A percentile compares a stretch with the other conserved stretches of the same genome.
Evolutionary conservation across 2,113 vertebrate species (phyloP).

Genomic region (Neopipo cinnamomea): DNA sequence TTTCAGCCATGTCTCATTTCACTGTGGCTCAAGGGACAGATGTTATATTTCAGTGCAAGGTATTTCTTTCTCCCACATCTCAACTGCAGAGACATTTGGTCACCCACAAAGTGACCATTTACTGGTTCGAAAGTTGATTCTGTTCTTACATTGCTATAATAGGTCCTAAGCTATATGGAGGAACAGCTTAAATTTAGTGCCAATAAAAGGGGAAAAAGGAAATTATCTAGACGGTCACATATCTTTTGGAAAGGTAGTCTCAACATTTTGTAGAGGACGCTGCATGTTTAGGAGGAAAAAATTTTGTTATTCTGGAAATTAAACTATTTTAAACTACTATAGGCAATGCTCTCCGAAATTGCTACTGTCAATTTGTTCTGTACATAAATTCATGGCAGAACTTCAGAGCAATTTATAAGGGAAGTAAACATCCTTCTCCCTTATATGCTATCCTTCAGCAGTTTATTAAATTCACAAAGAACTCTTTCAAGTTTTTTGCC

Average conservation of each 20-base stretch:
- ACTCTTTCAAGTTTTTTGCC: not conserved
- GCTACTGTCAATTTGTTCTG: not conserved
- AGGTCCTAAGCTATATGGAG: not conserved
- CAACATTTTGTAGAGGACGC: not conserved
- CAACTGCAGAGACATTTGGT: not conserved
- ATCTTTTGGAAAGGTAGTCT: not conserved
- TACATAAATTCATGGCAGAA: not conserved
- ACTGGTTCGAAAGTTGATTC: not conserved
- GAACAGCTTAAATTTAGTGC: not conserved
- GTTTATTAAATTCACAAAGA: not conserved
- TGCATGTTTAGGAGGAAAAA: not conserved
- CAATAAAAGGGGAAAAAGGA: not conserved
- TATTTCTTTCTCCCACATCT: not conserved
- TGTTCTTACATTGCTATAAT: not conserved
- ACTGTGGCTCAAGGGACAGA: not conserved
- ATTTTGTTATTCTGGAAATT: not conserved
- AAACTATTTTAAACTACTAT: not conserved
- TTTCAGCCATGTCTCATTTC: not conserved
- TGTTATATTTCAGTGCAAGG: not conserved
- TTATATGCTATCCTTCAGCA: not conserved
- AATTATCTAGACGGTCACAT: not conserved
- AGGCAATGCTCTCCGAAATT: not conserved
- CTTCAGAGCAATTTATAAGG: not conserved
- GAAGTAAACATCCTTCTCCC: not conserved
- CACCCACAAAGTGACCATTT: not conserved